Conservation (phyloP, 2,113 vertebrate genomes). For the Ictalurus furcatus region DNA sequence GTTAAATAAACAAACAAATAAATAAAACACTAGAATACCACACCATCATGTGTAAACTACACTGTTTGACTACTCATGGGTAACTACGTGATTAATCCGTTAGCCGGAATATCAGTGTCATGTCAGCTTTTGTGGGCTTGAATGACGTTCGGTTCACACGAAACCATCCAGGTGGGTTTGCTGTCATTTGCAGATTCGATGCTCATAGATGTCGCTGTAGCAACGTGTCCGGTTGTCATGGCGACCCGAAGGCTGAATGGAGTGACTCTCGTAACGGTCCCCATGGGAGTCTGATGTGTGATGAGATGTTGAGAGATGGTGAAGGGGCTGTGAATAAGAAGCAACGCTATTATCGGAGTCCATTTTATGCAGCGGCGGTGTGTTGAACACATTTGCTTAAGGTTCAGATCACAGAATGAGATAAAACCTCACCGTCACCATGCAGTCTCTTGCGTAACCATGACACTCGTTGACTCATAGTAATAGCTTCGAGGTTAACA, state of each 20-base stretch:
- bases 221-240: slow-evolving; percentile 71
- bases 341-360: not conserved
- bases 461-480: not conserved
- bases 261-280: slow-evolving; percentile 69
- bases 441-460: not conserved
- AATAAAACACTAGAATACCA: not conserved
- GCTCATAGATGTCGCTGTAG: slow-evolving; percentile 55
- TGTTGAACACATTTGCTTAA: not conserved
- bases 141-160: not conserved
- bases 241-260: slow-evolving; percentile 65
- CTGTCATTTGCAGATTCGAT: slow-evolving; percentile 14
- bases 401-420: not conserved
- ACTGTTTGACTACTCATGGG: no score
- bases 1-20: not conserved
- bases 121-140: not conserved
- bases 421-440: not conserved
- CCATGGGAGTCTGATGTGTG: slow-evolving; percentile 68
- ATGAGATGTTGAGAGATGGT: slow-evolving; percentile 31
- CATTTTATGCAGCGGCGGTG: not conserved
- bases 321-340: not conserved
- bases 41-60: not conserved
- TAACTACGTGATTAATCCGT: not conserved
- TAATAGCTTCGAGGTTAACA: not conserved
- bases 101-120: not conserved
- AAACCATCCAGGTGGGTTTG: not conserved